Conservation (phyloP, 2,113 vertebrate species). For the Spea multiplicata region DNA sequence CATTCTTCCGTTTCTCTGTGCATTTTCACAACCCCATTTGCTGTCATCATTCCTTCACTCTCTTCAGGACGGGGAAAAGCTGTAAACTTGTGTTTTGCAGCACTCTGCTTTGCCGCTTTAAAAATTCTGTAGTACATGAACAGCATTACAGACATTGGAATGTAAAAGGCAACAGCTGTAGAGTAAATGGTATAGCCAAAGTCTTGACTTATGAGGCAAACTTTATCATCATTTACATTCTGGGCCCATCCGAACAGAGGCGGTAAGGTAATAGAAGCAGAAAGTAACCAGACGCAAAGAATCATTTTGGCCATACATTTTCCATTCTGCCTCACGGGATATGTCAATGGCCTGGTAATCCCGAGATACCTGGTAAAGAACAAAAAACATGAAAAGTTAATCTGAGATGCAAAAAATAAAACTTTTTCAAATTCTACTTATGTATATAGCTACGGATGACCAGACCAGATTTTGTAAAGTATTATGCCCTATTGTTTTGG, state of each 20-base stretch:
- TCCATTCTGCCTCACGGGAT: constrained; percentile 90
- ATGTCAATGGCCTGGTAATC: constrained; percentile 90
- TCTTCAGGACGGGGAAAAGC: constrained; percentile 78
- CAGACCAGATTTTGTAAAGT: no score
- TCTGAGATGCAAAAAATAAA: background rate
- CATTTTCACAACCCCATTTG: constrained; percentile 76
- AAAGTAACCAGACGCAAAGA: constrained; percentile 89
- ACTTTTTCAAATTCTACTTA: background rate
- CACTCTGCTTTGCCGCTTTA: constrained; percentile 87
- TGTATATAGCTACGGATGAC: no score
- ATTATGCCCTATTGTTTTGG: no score
- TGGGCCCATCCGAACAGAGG: constrained; percentile 95
- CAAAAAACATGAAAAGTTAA: background rate
- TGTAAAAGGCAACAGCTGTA: constrained; percentile 94
- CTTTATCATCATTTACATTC: constrained; percentile 89
- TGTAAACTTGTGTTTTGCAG: constrained; percentile 88
- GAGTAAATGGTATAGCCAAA: constrained; percentile 98
- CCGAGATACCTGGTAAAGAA: constrained; percentile 81
- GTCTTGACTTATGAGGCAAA: constrained; percentile 96
- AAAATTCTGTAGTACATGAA: constrained; percentile 96
- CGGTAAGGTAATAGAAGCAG: constrained; percentile 91
- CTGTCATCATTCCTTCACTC: constrained; percentile 67
- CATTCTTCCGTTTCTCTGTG: constrained; percentile 89
- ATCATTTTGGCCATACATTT: constrained; percentile 96
- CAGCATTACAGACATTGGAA: constrained; percentile 96